phyloP scores from a whole-genome alignment of 2,113 vertebrate species.

The Silurus glanis region DNA sequence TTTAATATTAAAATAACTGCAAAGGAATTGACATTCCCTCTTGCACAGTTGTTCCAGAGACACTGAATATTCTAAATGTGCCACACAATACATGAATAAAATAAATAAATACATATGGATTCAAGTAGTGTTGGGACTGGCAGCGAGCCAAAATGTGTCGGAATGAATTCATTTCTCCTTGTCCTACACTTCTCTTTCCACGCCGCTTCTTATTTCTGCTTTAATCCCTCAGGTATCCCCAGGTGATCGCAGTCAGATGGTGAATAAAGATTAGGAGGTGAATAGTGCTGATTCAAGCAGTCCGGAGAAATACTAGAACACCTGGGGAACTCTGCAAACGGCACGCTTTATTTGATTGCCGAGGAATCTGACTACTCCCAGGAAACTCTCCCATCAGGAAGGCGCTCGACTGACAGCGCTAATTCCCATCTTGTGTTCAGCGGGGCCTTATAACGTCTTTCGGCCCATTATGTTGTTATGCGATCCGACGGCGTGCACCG shows the following conservation, averaged over 20 bases:
- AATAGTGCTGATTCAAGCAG: conserved; percentile 14
- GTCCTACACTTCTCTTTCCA: neutral
- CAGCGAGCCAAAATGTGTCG: neutral
- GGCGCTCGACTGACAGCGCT: conserved; percentile 6
- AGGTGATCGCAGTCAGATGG: neutral
- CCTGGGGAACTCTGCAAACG: neutral
- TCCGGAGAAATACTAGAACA: neutral
- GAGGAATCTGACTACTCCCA: neutral
- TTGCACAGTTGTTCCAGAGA: neutral
- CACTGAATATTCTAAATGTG: neutral
- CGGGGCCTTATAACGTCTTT: conserved; percentile 4
- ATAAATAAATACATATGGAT: neutral
- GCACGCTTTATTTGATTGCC: conserved; percentile 13
- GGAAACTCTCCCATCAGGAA: neutral
- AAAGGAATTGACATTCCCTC: neutral
- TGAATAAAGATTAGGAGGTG: conserved; percentile 4
- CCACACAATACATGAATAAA: neutral
- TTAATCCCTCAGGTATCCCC: conserved; percentile 7
- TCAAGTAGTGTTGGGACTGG: neutral
- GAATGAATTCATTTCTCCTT: neutral
- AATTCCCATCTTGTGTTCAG: conserved; percentile 21
- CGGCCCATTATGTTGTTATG: conserved; percentile 27
- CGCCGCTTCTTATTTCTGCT: neutral
- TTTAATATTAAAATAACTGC: neutral
- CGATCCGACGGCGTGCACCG: neutral